Evolutionary conservation across 1,140 invertebrate genomes (phyloP).

Genomic region (Anadara kagoshimensis): DNA sequence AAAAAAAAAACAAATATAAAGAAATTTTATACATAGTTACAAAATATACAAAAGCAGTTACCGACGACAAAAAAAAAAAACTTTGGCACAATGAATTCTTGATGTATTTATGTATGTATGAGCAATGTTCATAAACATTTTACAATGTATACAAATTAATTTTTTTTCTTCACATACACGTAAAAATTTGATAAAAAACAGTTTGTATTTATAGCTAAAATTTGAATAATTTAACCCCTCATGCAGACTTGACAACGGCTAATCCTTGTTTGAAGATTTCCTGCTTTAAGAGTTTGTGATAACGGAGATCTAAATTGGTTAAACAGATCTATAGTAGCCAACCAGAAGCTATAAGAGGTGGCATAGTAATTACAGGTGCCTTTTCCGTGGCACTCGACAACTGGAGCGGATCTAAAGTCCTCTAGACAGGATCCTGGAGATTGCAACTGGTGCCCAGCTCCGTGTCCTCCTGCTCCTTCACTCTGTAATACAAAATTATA

Average conservation of each 20-base stretch:
- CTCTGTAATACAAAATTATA: slow-evolving; percentile 55
- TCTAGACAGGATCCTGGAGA: slow-evolving; percentile 96
- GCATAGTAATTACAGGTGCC: slow-evolving; percentile 73
- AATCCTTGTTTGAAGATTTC: slow-evolving; percentile 86
- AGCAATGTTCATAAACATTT: too few species aligned
- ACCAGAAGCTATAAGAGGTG: slow-evolving; percentile 95
- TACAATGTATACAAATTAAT: too few species aligned
- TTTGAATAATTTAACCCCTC: slow-evolving; percentile 37
- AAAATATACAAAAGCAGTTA: too few species aligned
- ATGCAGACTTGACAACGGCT: slow-evolving; percentile 98
- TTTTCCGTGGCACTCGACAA: slow-evolving; percentile 87
- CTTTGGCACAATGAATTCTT: too few species aligned
- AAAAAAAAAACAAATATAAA: too few species aligned
- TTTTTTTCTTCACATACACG: too few species aligned
- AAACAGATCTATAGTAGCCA: slow-evolving; percentile 91
- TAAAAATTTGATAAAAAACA: too few species aligned
- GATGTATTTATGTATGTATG: too few species aligned
- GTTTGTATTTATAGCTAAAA: too few species aligned
- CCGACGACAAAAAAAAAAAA: too few species aligned
- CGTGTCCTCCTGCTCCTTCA: slow-evolving; percentile 94
- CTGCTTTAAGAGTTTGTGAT: slow-evolving; percentile 95
- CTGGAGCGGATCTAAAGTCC: slow-evolving; percentile 95
- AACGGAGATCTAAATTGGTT: slow-evolving; percentile 87
- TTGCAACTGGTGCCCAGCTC: slow-evolving; percentile 92
- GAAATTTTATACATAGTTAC: too few species aligned